Evolutionary conservation across 2,113 vertebrate genomes (phyloP).

Genomic region (Anarhynchus alexandrinus): DNA sequence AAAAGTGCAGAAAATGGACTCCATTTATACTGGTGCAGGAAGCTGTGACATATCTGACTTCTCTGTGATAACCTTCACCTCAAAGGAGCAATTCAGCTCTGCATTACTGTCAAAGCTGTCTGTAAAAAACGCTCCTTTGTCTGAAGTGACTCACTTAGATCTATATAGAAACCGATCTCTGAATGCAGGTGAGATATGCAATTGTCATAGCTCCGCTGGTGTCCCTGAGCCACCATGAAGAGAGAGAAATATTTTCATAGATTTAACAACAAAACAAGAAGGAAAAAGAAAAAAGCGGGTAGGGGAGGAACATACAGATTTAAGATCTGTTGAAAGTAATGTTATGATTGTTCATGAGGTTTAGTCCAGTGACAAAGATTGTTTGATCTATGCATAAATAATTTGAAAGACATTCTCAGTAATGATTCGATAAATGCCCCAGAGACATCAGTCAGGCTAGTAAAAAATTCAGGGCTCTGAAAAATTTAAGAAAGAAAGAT

Average conservation of each 20-base stretch:
- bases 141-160: neutral
- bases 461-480: neutral
- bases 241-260: neutral
- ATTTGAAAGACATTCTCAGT: neutral
- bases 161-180: neutral
- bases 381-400: neutral
- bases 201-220: neutral
- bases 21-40: neutral
- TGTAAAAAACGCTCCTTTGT: neutral
- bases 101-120: neutral
- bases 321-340: neutral
- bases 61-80: neutral
- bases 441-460: neutral
- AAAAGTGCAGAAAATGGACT: neutral
- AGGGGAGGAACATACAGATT: neutral
- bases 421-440: neutral
- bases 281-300: accelerated
- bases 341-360: neutral
- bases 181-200: neutral
- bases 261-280: neutral
- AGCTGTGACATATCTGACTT: neutral
- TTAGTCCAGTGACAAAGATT: neutral
- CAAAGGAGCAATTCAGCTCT: neutral
- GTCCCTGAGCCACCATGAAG: neutral
- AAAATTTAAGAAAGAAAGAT: neutral